Evolutionary conservation across 1,140 invertebrate genomes (phyloP).

Genomic region (Patella vulgata): DNA sequence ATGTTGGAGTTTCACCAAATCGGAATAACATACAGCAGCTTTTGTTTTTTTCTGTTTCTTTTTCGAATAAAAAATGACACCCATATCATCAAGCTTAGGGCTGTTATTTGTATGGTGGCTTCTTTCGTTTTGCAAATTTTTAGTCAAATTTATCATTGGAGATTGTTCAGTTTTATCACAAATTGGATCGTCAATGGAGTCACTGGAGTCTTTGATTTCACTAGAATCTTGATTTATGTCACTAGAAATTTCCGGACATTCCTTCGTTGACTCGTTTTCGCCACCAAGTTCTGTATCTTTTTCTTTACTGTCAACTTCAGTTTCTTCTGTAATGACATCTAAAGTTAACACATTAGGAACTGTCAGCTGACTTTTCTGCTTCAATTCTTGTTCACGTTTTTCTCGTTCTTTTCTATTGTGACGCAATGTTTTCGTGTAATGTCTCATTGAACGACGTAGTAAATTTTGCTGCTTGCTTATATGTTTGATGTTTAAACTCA

Average conservation of each 20-base stretch:
- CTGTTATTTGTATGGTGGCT: neutral
- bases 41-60: constrained; percentile 20
- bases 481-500: constrained; percentile 33
- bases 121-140: neutral
- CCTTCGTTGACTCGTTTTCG: neutral
- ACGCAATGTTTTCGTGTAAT: constrained; percentile 30
- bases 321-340: neutral
- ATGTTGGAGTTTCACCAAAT: constrained; percentile 40
- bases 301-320: constrained; percentile 2
- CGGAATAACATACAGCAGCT: constrained; percentile 32
- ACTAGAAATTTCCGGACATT: neutral
- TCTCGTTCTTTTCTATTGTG: constrained; percentile 21
- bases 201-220: neutral
- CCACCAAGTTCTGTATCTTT: neutral
- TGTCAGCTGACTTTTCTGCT: constrained; percentile 12
- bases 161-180: neutral
- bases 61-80: neutral
- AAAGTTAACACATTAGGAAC: no score
- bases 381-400: constrained; percentile 13
- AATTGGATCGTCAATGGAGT: no score
- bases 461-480: constrained; percentile 33
- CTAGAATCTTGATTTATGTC: no score
- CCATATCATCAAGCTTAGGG: neutral
- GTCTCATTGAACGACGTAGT: constrained; percentile 30
- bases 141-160: neutral